Evolutionary conservation across 2,113 vertebrate species (phyloP).

Genomic region (Porphyrio hochstetteri): DNA sequence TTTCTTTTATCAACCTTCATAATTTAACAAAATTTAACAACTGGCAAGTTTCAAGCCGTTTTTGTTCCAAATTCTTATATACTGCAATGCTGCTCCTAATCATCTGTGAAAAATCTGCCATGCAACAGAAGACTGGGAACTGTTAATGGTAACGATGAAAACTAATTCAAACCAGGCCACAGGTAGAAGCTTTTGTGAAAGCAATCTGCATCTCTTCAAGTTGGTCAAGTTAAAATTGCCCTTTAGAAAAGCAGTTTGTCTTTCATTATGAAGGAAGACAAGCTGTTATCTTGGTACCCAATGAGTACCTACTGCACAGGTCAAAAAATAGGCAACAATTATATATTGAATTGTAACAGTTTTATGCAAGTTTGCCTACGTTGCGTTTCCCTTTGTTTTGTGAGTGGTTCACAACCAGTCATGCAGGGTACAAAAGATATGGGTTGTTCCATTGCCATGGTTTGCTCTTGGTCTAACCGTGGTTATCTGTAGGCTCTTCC

Average conservation of each 20-base stretch:
- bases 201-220: slow-evolving; percentile 26
- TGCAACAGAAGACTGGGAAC: slow-evolving; percentile 45
- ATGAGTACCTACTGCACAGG: not conserved
- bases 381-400: not conserved
- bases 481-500: not conserved
- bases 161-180: slow-evolving; percentile 21
- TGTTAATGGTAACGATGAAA: slow-evolving; percentile 26
- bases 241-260: not conserved
- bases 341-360: not conserved
- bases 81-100: slow-evolving; percentile 3
- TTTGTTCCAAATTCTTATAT: not conserved
- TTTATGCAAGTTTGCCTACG: not conserved
- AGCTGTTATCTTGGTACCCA: not conserved
- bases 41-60: slow-evolving; percentile 8
- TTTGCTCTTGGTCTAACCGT: accelerated
- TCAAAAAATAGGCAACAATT: not conserved
- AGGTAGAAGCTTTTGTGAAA: slow-evolving; percentile 2
- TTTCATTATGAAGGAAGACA: not conserved
- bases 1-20: slow-evolving; percentile 6
- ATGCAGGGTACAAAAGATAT: not conserved
- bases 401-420: not conserved
- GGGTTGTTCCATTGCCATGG: not conserved
- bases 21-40: slow-evolving; percentile 29
- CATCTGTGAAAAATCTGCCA: slow-evolving; percentile 57
- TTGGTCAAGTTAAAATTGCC: not conserved